These are phyloP conservation scores for Percina caprodes DNA, from an alignment of 2,113 vertebrate species.

Conservation along the genomic window DNA sequence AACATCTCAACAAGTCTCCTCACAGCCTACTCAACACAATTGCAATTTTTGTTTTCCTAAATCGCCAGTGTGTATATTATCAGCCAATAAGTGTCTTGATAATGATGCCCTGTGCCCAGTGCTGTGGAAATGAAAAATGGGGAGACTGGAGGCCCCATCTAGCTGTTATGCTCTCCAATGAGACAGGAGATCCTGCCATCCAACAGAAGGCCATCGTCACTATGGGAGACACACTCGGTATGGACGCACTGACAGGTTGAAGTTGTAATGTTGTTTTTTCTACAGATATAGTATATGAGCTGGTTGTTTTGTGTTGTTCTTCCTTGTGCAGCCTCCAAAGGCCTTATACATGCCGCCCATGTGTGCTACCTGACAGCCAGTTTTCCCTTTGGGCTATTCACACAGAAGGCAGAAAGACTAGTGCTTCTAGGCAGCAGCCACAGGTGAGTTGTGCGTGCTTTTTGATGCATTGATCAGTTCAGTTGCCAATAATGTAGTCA, in stretches of 20 bases:
- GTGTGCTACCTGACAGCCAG: slow-evolving; percentile 91
- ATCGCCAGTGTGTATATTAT: background rate
- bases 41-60: background rate
- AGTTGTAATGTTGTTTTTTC: background rate
- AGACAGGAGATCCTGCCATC: slow-evolving; percentile 79
- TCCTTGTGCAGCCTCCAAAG: slow-evolving; percentile 85
- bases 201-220: slow-evolving; percentile 84
- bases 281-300: background rate
- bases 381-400: slow-evolving; percentile 86
- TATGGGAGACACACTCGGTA: slow-evolving; percentile 93
- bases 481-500: background rate
- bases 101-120: slow-evolving; percentile 72
- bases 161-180: slow-evolving; percentile 92
- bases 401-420: slow-evolving; percentile 84
- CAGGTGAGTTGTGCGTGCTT: slow-evolving; percentile 72
- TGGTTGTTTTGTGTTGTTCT: slow-evolving; percentile 31
- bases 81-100: background rate
- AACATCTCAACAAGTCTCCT: background rate
- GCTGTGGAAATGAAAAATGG: slow-evolving; percentile 87
- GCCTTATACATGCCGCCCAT: slow-evolving; percentile 89
- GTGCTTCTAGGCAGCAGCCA: slow-evolving; percentile 90
- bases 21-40: background rate
- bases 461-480: background rate
- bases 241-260: background rate
- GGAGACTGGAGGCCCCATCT: slow-evolving; percentile 94